Base-by-base conservation (phyloP, 1,140 invertebrate species). In the Lasioglossum albipes region DNA sequence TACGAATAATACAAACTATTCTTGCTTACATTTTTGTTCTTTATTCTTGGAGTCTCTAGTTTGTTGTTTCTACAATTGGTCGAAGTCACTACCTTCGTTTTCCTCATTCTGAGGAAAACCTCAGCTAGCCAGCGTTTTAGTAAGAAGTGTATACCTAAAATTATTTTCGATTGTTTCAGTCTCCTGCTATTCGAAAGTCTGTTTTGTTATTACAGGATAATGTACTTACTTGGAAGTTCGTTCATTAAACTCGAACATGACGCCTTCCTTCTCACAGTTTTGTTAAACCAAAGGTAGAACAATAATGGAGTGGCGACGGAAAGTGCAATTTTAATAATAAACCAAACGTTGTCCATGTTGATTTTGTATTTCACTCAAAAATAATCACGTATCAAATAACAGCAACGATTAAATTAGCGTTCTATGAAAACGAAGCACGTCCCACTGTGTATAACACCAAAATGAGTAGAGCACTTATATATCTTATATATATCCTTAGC, bases 71-170 rank as follows among this genome's bases (percentile, higher is more conserved):
- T 22, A 42, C 31, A 3, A 69, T 61, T 75, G 6, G 10, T n/a
- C 18, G 13, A 73, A 7, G 22, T 57, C 45, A 13, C 41, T 66
- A 3, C 36, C 9, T 61, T 10, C 10, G 12, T 75, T 20, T 36
- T 54, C 22, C 64, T 64, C 42, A 16, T n/a, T 3, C 57, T 74
- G 9, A 85, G 67, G 12, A 36, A 79, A 42, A 20, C 45, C 2
- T 67, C 67, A 57, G 83, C 83, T 75, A 79, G 82, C 67, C 79
- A 75, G 64, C 22, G 68, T 68, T 86, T 86, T n/a, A 82, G 5
- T 9, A 52, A 9, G n/a, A 75, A 84, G 10, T 41, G 7, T 27
- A 72, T 13, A 59, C 66, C 84, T 85, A 36, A 62, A 72, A 49
- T 42, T 16, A 69, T 61, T 7, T 49, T 5, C 16, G 10, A 75